phyloP scores from a whole-genome alignment of 2,113 vertebrate species.

The Tupaia tana region DNA sequence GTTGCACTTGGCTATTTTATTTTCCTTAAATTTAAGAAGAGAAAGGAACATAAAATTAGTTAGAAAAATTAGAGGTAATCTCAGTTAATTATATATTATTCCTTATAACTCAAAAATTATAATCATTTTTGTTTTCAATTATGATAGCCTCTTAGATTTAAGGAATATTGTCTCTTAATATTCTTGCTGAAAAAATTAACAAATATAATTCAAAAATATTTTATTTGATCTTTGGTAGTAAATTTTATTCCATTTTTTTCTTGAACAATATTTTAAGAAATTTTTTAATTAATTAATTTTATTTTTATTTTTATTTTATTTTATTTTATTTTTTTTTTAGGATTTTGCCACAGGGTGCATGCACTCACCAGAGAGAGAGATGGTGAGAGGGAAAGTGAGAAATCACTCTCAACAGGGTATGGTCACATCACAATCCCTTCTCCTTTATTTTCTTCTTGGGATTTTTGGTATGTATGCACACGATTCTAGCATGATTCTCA shows the following conservation, averaged over 20 bases:
- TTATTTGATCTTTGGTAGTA: neutral
- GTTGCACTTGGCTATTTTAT: neutral
- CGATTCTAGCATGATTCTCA: too few relatives aligned
- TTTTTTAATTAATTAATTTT: too few relatives aligned
- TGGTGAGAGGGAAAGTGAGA: too few relatives aligned
- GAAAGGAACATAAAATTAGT: neutral
- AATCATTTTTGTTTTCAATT: neutral
- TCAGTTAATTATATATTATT: neutral
- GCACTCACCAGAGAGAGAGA: too few relatives aligned
- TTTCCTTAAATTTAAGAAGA: constrained; percentile 30
- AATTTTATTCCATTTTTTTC: neutral
- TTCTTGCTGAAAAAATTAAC: neutral
- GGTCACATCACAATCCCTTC: too few relatives aligned
- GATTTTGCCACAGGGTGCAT: too few relatives aligned
- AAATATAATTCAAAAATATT: neutral
- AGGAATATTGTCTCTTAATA: neutral
- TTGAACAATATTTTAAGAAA: neutral
- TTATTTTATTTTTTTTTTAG: too few relatives aligned
- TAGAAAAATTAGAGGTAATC: too few relatives aligned
- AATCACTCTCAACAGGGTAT: too few relatives aligned
- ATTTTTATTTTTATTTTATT: too few relatives aligned
- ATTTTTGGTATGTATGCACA: too few relatives aligned
- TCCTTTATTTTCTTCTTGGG: too few relatives aligned
- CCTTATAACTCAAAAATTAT: neutral
- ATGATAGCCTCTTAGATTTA: neutral